Conservation (phyloP, 2,888 invertebrate genomes). For the Amblyjoppa fuscipennis region DNA sequence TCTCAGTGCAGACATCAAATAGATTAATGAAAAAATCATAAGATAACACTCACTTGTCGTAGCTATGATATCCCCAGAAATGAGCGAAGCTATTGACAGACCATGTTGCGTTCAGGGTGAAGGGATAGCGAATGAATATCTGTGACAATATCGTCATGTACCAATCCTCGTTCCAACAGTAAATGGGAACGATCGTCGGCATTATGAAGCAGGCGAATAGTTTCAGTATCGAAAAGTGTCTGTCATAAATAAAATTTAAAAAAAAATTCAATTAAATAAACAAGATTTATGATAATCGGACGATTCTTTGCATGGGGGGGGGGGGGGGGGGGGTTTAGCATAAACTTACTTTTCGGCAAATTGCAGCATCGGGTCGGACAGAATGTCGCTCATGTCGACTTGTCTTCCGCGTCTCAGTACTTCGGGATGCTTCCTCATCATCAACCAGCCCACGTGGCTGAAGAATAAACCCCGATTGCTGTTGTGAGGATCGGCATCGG, state of each 20-base stretch:
- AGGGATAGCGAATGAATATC: constrained; percentile 85
- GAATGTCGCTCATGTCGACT: constrained; percentile 93
- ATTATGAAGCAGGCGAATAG: constrained; percentile 87
- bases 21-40: neutral
- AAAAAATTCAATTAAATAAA: constrained; percentile 14
- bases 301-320: neutral
- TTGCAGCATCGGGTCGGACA: constrained; percentile 90
- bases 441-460: constrained; percentile 97
- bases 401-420: constrained; percentile 91
- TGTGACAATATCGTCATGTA: constrained; percentile 85
- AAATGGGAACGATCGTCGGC: constrained; percentile 87
- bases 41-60: constrained; percentile 78
- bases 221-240: constrained; percentile 86
- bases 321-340: neutral
- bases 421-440: constrained; percentile 95
- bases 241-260: constrained; percentile 67
- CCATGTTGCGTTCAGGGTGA: constrained; percentile 87
- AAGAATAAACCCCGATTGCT: constrained; percentile 95
- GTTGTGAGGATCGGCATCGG: constrained; percentile 94
- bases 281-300: neutral
- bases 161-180: constrained; percentile 87
- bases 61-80: constrained; percentile 81
- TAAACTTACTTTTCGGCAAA: constrained; percentile 88
- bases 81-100: constrained; percentile 88
- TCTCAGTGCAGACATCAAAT: neutral